These are phyloP conservation scores for Rhabdomys pumilio DNA, from an alignment of 2,797 vertebrate species.

Conservation along the genomic window DNA sequence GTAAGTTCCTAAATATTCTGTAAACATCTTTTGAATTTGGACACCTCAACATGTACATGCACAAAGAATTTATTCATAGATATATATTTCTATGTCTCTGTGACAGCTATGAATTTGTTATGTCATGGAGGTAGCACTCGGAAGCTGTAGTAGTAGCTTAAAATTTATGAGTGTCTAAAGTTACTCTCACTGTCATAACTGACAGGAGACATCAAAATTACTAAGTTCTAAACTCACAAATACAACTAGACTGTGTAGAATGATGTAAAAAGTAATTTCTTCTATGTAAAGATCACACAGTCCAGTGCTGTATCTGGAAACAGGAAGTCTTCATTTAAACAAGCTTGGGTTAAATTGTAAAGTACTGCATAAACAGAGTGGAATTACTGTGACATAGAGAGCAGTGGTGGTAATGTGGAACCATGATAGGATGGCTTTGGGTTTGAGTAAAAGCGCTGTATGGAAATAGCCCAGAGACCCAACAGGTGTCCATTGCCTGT, in stretches of 20 bases:
- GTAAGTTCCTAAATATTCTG: constrained; percentile 42
- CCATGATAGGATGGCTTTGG: too few species aligned
- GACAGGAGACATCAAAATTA: background rate
- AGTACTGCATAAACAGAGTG: background rate
- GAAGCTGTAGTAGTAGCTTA: background rate
- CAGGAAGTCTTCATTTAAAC: background rate
- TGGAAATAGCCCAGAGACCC: too few species aligned
- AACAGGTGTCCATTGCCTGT: too few species aligned
- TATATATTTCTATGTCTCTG: background rate
- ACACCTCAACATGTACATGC: background rate
- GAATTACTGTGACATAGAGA: background rate
- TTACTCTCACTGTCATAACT: background rate
- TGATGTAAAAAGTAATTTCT: background rate
- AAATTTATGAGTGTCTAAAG: background rate
- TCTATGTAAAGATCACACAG: background rate
- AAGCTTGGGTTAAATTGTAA: background rate
- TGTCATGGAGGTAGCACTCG: background rate
- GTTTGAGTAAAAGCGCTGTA: too few species aligned
- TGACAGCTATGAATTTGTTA: background rate
- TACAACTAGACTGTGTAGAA: background rate
- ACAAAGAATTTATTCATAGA: background rate
- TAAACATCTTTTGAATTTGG: background rate
- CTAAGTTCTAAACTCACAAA: background rate
- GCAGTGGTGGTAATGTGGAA: background rate
- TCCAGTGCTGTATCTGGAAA: background rate